These are phyloP conservation scores for Aplochiton taeniatus DNA, from an alignment of 2,797 vertebrate species.

Conservation along the genomic window DNA sequence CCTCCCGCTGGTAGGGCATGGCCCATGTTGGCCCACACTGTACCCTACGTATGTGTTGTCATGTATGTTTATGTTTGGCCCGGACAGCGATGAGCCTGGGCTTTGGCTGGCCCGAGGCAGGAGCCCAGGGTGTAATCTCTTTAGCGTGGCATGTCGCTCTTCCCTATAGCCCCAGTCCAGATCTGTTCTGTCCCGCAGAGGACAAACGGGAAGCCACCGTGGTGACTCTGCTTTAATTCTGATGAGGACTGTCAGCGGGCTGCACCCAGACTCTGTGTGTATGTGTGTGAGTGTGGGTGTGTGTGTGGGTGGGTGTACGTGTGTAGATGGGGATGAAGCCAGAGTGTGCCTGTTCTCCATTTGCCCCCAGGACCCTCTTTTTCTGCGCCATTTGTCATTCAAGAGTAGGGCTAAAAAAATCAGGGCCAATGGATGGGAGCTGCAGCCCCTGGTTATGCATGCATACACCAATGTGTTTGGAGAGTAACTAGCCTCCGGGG, in stretches of 20 bases:
- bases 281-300: neutral
- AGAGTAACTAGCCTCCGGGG: slow-evolving; percentile 27
- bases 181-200: neutral
- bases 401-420: neutral
- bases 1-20: too few species aligned
- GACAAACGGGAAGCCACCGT: slow-evolving; percentile 29
- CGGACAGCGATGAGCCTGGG: slow-evolving; percentile 42
- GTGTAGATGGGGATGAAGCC: neutral
- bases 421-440: slow-evolving; percentile 9
- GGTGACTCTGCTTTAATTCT: slow-evolving; percentile 42
- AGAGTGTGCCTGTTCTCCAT: slow-evolving; percentile 32
- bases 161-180: neutral
- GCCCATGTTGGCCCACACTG: neutral
- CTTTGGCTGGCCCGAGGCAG: slow-evolving; percentile 48
- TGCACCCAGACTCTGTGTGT: slow-evolving; percentile 22
- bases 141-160: slow-evolving; percentile 69
- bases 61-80: slow-evolving; percentile 41
- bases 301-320: neutral
- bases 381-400: slow-evolving; percentile 53
- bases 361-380: slow-evolving; percentile 35
- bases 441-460: slow-evolving; percentile 39
- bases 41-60: slow-evolving; percentile 27
- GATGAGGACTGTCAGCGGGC: slow-evolving; percentile 42
- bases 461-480: slow-evolving; percentile 25
- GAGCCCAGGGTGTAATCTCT: slow-evolving; percentile 62